phyloP scores from a whole-genome alignment of 2,888 invertebrate genomes.

The Noctua janthe region DNA sequence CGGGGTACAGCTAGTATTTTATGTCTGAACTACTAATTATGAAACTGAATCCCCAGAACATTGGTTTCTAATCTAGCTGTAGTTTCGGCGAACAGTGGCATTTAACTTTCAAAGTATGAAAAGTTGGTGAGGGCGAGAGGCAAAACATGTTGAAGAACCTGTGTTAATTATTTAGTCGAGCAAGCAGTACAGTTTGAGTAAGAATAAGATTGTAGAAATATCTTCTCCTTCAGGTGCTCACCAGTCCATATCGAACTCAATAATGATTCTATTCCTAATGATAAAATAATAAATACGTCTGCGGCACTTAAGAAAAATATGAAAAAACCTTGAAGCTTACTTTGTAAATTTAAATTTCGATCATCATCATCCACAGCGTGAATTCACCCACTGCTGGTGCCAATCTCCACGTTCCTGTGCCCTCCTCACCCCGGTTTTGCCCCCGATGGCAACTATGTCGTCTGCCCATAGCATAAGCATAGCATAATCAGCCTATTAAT shows the following conservation, averaged over 20 bases:
- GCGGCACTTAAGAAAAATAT: no score
- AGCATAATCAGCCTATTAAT: no score
- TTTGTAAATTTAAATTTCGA: no score
- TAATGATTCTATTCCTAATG: background rate
- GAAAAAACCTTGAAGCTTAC: no score
- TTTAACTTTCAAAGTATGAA: conserved; percentile 15
- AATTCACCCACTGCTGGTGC: no score
- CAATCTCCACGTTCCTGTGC: no score
- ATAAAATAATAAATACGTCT: background rate
- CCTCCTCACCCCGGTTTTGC: no score
- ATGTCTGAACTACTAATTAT: no score
- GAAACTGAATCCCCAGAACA: background rate
- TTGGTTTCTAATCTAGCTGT: background rate
- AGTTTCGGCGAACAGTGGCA: conserved; percentile 9
- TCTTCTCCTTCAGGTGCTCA: background rate
- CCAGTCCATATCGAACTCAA: background rate
- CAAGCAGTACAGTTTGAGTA: background rate
- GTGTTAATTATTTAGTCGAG: background rate
- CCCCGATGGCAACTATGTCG: no score
- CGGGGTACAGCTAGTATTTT: no score
- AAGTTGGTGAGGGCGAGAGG: background rate
- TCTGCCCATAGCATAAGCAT: no score
- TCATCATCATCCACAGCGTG: no score
- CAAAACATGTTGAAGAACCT: background rate
- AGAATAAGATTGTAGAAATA: background rate